A percentile compares a stretch with the other conserved stretches of the same genome.
These are phyloP conservation scores for Onychorhynchus coronatus DNA, from an alignment of 2,113 vertebrate species.

Conservation along the genomic window DNA sequence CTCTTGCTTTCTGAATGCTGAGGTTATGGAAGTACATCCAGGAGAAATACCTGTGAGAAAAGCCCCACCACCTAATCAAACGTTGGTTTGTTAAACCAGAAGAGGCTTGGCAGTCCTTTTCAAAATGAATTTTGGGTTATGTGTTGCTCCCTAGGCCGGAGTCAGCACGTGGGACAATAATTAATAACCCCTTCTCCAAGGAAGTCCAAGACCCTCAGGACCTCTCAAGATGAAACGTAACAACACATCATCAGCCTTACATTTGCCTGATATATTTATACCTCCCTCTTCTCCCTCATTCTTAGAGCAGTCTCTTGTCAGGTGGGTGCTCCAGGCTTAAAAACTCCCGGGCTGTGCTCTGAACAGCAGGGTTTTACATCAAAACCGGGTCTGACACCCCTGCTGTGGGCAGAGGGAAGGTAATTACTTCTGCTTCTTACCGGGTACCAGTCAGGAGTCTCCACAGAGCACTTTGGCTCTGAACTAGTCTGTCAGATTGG, in stretches of 20 bases:
- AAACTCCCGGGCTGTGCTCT: background rate
- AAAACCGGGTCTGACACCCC: background rate
- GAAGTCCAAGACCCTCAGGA: background rate
- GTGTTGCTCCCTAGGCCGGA: background rate
- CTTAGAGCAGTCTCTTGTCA: background rate
- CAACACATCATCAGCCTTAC: background rate
- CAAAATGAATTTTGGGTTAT: background rate
- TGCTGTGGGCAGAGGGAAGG: background rate
- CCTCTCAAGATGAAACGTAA: background rate
- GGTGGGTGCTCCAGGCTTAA: background rate
- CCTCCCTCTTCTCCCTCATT: background rate
- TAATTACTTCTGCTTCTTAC: background rate
- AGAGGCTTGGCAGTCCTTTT: background rate
- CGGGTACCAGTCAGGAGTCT: background rate
- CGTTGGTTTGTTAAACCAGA: background rate
- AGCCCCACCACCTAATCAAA: background rate
- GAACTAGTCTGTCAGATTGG: background rate
- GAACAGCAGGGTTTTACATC: background rate
- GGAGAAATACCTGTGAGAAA: background rate
- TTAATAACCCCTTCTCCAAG: background rate
- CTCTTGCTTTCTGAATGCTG: background rate
- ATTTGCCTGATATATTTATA: background rate
- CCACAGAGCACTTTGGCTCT: rapidly evolving
- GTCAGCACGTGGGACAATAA: background rate
- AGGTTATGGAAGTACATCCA: background rate